These are phyloP conservation scores for Lepidocyrtinus sp. DNA, from an alignment of 2,888 invertebrate genomes.

Conservation along the genomic window DNA sequence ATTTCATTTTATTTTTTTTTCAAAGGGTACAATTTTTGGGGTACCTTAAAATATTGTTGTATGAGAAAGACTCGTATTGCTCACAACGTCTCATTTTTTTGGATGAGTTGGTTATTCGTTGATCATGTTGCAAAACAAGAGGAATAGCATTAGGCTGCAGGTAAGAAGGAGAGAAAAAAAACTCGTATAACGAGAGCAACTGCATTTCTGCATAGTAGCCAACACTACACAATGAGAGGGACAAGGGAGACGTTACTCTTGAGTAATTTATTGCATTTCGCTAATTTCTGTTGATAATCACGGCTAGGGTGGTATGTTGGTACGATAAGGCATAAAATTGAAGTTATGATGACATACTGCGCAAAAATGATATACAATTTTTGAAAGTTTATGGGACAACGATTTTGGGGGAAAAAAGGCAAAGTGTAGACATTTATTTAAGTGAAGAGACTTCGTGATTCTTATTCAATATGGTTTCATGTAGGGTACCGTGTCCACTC, in stretches of 20 bases:
- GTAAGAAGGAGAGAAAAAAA: slow-evolving; percentile 6
- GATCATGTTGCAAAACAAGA: slow-evolving; percentile 43
- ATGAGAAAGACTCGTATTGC: background rate
- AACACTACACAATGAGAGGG: background rate
- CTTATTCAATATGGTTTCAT: no score
- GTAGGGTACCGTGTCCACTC: slow-evolving; percentile 70
- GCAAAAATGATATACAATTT: no score
- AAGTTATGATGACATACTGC: slow-evolving; percentile 8
- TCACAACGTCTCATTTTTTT: background rate
- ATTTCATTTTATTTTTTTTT: background rate
- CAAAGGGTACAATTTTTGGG: background rate
- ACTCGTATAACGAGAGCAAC: slow-evolving; percentile 26
- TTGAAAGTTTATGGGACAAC: no score
- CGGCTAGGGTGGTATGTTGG: background rate
- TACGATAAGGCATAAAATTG: background rate
- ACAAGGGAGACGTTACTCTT: slow-evolving; percentile 18
- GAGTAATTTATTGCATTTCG: slow-evolving; percentile 34
- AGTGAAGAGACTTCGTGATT: no score
- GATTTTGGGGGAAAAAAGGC: no score
- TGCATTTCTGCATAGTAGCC: slow-evolving; percentile 28
- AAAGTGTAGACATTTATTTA: no score
- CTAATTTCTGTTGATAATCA: background rate
- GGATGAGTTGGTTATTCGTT: slow-evolving; percentile 4
- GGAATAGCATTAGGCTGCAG: background rate
- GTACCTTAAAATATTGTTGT: background rate